Base-by-base conservation (phyloP, 2,888 invertebrate species). In the Marasmarcha lunaedactyla region DNA sequence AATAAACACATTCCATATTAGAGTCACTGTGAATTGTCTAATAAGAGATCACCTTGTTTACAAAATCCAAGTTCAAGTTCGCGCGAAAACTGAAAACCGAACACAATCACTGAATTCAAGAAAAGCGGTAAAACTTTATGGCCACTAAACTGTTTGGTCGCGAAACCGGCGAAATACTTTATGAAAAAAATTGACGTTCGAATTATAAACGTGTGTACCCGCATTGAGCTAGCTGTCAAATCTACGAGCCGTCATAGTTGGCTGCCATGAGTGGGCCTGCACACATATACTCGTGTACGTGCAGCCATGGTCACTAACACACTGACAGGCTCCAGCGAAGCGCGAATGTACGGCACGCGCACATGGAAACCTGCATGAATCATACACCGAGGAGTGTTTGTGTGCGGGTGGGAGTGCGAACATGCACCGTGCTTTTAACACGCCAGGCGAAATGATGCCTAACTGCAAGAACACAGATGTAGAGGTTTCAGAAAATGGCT, bases 181-280 rank as follows among this genome's bases (percentile, higher is more conserved):
- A 74, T 74, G 63, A 68, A 73, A 72, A 20, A 20, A 20, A 5
- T n/a, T n/a, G n/a, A 7, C 20, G 20, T 20, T 11, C 37, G 25
- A 25, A 37, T 33, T 30, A n/a, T 30, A 71, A 74, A 83, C 83
- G 83, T 83, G 81, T 83, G 81, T 72, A 70, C 83, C 78, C 77
- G 81, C 81, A 81, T 84, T 84, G 81, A 83, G 81, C 81, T 81
- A 84, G 84, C 84, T 84, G 84, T 84, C 84, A 84, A 84, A 83
- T 84, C 84, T 84, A 84, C 84, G 81, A 73, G 71, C 83, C 84
- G 84, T 85, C 84, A 84, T 84, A 81, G 83, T 77, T 77, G 66
- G 81, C 73, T 79, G 83, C 78, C 78, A 83, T 81, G 81, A 81
- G 78, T 74, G 72, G 70, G 66, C 66, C 54, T 60, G 66, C 84